Conservation (phyloP, 2,888 invertebrate species). For the Stenurella melanura region DNA sequence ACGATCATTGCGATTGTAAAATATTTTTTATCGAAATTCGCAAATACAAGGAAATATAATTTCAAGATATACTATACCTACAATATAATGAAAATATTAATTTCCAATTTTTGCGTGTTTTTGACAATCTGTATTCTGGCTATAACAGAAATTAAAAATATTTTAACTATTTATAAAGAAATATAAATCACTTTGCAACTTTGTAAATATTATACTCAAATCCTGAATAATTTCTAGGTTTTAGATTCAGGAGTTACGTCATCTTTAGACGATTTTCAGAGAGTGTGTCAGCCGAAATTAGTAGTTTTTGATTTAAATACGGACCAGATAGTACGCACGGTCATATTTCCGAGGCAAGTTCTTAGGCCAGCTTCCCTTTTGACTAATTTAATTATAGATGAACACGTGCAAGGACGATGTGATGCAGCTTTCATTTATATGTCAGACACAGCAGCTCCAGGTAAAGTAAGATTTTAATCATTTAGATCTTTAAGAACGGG, state of each 20-base stretch:
- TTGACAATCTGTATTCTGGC: too few species aligned
- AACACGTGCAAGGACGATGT: slow-evolving; percentile 80
- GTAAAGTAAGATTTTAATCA: slow-evolving; percentile 69
- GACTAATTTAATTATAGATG: slow-evolving; percentile 88
- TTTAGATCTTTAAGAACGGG: not conserved
- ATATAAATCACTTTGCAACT: not conserved
- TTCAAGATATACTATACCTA: too few species aligned
- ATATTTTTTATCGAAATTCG: too few species aligned
- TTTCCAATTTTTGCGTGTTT: too few species aligned
- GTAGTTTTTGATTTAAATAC: slow-evolving; percentile 86
- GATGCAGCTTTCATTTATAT: slow-evolving; percentile 88
- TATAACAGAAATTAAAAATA: too few species aligned
- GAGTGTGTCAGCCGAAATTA: slow-evolving; percentile 86
- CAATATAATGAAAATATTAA: too few species aligned
- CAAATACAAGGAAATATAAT: too few species aligned
- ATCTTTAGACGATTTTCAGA: slow-evolving; percentile 81
- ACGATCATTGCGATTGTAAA: too few species aligned
- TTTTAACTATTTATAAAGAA: too few species aligned
- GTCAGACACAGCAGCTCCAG: slow-evolving; percentile 87
- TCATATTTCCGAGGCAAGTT: slow-evolving; percentile 85
- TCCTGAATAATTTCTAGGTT: slow-evolving; percentile 77
- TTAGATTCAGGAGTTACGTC: slow-evolving; percentile 86
- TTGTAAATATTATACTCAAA: not conserved
- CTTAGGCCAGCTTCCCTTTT: slow-evolving; percentile 84
- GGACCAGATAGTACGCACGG: slow-evolving; percentile 81